These are phyloP conservation scores for Actinemys pallida DNA, from an alignment of 2,113 vertebrate genomes.

Conservation along the genomic window DNA sequence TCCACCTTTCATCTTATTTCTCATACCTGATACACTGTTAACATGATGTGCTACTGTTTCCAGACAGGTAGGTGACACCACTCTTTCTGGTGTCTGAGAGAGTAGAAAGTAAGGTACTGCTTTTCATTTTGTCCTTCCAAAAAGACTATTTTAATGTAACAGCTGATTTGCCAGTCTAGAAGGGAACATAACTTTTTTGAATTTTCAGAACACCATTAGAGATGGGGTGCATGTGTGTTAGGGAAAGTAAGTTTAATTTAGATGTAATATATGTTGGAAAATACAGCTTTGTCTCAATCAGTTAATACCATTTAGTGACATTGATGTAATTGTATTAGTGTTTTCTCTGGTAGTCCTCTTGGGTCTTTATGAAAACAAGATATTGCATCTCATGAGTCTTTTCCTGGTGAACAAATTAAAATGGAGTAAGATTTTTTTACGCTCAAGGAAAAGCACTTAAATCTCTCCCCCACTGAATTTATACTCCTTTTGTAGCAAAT, in stretches of 20 bases:
- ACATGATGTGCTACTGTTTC: not conserved
- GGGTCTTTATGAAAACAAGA: not conserved
- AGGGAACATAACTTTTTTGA: not conserved
- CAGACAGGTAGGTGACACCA: not conserved
- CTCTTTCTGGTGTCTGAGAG: not conserved
- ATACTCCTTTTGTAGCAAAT: slow-evolving; percentile 66
- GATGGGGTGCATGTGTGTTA: not conserved
- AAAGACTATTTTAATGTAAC: not conserved
- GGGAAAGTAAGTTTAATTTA: not conserved
- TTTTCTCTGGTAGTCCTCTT: slow-evolving; percentile 27
- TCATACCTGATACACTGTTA: not conserved
- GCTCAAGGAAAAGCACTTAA: slow-evolving; percentile 44
- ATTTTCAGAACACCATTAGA: not conserved
- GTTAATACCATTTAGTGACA: not conserved
- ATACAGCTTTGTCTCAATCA: not conserved
- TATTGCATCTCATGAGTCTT: slow-evolving; percentile 1
- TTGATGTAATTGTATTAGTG: not conserved
- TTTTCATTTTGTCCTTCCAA: not conserved
- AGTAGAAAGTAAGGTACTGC: not conserved
- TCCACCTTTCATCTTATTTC: not conserved
- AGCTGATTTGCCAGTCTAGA: not conserved
- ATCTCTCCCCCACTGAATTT: slow-evolving; percentile 61
- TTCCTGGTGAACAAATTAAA: slow-evolving; percentile 30
- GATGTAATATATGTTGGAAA: not conserved
- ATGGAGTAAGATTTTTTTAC: slow-evolving; percentile 35